Evolutionary conservation across 2,888 invertebrate genomes (phyloP).

Genomic region (Rotaria macrura): DNA sequence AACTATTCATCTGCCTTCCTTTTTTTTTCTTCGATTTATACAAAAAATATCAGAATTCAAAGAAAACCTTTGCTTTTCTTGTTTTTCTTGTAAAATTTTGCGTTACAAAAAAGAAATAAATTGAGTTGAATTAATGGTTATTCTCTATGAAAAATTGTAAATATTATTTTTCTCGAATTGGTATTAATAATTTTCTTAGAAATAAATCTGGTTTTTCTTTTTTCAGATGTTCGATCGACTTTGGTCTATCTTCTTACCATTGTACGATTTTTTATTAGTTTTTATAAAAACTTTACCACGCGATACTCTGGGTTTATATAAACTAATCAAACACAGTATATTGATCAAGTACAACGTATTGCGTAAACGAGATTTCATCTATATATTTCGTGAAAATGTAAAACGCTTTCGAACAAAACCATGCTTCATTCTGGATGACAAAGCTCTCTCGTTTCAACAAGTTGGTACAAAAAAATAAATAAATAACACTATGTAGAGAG

Average conservation of each 20-base stretch:
- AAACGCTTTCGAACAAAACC: background rate
- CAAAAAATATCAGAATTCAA: no score
- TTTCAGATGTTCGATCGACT: background rate
- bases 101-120: no score
- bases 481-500: background rate
- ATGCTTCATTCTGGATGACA: conserved; percentile 23
- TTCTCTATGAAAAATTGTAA: no score
- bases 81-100: no score
- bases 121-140: no score
- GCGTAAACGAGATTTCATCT: background rate
- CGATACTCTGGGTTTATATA: background rate
- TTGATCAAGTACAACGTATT: background rate
- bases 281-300: background rate
- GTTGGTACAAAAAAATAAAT: background rate
- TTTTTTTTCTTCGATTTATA: no score
- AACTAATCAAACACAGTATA: background rate
- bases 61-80: no score
- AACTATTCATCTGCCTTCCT: no score
- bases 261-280: background rate
- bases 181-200: no score
- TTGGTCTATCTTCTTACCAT: background rate
- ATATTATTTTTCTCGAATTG: no score
- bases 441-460: conserved; percentile 17
- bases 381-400: conserved; percentile 23
- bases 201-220: background rate